Percentiles rank a stretch among this genome's conserved stretches.
phyloP scores from a whole-genome alignment of 2,797 vertebrate species.

The Microhierax caerulescens region DNA sequence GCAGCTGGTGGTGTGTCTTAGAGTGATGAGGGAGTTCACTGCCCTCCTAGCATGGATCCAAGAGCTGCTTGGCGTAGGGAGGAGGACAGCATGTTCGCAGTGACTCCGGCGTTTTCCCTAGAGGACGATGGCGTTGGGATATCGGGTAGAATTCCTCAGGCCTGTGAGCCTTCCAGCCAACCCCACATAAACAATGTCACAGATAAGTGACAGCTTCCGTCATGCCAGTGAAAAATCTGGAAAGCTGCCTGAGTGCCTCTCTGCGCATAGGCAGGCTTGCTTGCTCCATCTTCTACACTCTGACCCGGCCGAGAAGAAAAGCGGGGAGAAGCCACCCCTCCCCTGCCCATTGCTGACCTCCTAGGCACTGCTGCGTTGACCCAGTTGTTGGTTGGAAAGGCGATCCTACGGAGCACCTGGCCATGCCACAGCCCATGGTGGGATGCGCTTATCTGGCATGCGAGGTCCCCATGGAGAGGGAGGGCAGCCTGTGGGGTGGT shows the following conservation, averaged over 20 bases:
- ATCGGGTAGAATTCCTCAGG: slow-evolving; percentile 16
- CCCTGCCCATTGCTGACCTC: neutral
- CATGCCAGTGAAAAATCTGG: neutral
- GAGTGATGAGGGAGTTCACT: neutral
- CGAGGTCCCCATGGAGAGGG: neutral
- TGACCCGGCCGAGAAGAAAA: neutral
- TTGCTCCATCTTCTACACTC: neutral
- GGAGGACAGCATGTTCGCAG: slow-evolving; percentile 25
- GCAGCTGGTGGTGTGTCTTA: neutral
- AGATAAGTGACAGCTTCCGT: neutral
- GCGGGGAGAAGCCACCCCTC: neutral
- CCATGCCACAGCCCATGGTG: neutral
- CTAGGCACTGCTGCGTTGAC: neutral
- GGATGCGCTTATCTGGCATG: neutral
- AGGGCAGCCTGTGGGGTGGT: neutral
- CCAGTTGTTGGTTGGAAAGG: neutral
- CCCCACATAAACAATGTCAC: slow-evolving; percentile 21
- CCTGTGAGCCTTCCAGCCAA: neutral
- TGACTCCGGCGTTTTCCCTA: neutral
- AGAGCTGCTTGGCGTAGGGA: neutral
- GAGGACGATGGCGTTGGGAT: slow-evolving; percentile 1
- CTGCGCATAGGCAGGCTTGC: accelerated
- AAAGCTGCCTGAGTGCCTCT: neutral
- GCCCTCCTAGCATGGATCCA: neutral
- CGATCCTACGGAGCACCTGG: neutral